These are phyloP conservation scores for Drosophila falleni DNA, from an alignment of 2,888 invertebrate species.

Conservation along the genomic window DNA sequence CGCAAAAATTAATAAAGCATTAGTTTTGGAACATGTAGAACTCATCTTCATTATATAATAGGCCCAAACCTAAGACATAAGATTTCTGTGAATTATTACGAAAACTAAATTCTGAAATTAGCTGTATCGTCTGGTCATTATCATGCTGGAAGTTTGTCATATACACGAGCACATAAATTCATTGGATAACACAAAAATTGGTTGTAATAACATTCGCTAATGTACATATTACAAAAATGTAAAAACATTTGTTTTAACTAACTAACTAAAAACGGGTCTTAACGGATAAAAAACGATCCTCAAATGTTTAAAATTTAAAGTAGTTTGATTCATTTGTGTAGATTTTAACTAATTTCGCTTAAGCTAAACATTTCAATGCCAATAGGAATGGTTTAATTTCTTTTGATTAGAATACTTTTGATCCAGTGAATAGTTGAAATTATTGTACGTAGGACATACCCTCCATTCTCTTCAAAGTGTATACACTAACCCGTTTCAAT, in stretches of 20 bases:
- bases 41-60: background rate
- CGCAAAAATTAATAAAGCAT: background rate
- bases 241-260: slow-evolving; percentile 48
- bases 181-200: slow-evolving; percentile 16
- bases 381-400: slow-evolving; percentile 32
- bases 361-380: slow-evolving; percentile 41
- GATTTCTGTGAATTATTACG: background rate
- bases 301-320: slow-evolving; percentile 26
- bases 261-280: slow-evolving; percentile 48
- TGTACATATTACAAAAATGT: slow-evolving; percentile 35
- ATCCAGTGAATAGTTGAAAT: slow-evolving; percentile 64
- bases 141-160: slow-evolving; percentile 3
- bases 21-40: background rate
- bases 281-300: slow-evolving; percentile 39
- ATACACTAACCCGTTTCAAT: slow-evolving; percentile 25
- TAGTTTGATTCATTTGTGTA: slow-evolving; percentile 27
- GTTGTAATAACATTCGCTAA: slow-evolving; percentile 27
- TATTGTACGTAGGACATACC: slow-evolving; percentile 62
- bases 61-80: background rate
- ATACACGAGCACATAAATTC: background rate
- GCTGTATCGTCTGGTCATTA: slow-evolving; percentile 34
- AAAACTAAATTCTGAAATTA: background rate
- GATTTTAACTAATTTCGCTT: slow-evolving; percentile 39
- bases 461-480: slow-evolving; percentile 19
- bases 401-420: slow-evolving; percentile 73